A percentile compares a stretch with the other conserved stretches of the same genome.
Conservation (phyloP, 2,888 invertebrate species). For the Mystacides longicornis region DNA sequence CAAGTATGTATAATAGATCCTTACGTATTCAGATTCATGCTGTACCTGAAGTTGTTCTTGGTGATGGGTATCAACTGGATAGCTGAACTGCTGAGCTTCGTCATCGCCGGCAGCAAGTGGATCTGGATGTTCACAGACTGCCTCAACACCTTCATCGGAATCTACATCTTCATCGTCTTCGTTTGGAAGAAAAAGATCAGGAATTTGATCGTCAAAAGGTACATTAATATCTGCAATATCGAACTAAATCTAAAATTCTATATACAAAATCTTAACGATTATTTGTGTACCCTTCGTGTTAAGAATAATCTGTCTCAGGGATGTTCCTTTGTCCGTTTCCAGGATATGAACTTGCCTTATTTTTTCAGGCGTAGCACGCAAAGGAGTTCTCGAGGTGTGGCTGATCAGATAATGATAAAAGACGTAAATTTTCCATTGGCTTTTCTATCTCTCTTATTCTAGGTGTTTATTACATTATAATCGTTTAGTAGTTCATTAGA, state of each 20-base stretch:
- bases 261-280: no score
- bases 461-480: no score
- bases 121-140: conserved; percentile 48
- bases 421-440: conserved; percentile 22
- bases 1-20: no score
- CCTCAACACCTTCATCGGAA: conserved; percentile 51
- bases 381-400: conserved; percentile 22
- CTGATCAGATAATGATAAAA: conserved; percentile 21
- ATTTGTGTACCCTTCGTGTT: no score
- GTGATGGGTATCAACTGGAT: conserved; percentile 85
- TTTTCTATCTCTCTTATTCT: no score
- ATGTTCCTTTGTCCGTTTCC: no score
- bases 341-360: no score
- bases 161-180: conserved; percentile 55
- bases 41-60: conserved; percentile 73
- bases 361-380: conserved; percentile 22
- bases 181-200: conserved; percentile 55
- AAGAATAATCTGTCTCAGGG: no score
- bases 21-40: conserved; percentile 64
- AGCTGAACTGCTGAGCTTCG: conserved; percentile 69
- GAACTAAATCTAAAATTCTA: no score
- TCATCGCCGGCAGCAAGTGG: conserved; percentile 48
- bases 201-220: conserved; percentile 43
- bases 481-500: no score
- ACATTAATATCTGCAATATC: not conserved